Percentiles rank a stretch among this genome's conserved stretches.
Conservation (phyloP, 2,113 vertebrate genomes). For the Megaleporinus macrocephalus region DNA sequence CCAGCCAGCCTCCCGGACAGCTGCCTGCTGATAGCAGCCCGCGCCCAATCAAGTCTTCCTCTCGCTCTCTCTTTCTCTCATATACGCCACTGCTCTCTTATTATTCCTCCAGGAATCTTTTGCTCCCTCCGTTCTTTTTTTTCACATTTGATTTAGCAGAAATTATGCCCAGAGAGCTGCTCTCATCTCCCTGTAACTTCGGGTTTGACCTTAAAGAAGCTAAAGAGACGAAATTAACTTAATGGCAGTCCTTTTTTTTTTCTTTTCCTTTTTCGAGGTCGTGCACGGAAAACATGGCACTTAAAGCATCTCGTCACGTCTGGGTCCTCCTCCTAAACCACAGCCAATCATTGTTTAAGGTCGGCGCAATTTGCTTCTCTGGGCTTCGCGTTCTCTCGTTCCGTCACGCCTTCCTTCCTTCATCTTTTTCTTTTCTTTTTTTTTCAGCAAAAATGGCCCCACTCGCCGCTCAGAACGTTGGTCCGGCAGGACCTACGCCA, state of each 20-base stretch:
- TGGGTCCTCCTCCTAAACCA: not conserved
- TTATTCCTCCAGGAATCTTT: slow-evolving; percentile 41
- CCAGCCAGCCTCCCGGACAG: slow-evolving; percentile 45
- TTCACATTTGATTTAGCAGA: slow-evolving; percentile 50
- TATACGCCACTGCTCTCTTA: slow-evolving; percentile 34
- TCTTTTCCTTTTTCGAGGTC: not conserved
- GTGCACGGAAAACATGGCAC: not conserved
- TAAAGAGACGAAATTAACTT: slow-evolving; percentile 25
- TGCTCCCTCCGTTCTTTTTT: slow-evolving; percentile 4
- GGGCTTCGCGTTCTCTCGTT: not conserved
- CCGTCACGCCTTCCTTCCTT: not conserved
- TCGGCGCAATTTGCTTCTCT: slow-evolving; percentile 1
- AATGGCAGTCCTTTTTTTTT: slow-evolving; percentile 8
- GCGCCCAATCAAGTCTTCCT: slow-evolving; percentile 25
- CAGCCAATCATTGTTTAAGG: slow-evolving; percentile 18
- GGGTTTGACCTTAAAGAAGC: slow-evolving; percentile 41
- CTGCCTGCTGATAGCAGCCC: slow-evolving; percentile 54
- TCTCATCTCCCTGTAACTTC: slow-evolving; percentile 16
- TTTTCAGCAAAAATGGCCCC: not conserved
- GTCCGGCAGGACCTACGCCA: not conserved
- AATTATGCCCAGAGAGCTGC: not conserved
- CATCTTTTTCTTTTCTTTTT: not conserved
- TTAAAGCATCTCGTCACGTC: not conserved
- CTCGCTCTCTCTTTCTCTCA: slow-evolving; percentile 19
- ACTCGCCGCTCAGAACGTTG: not conserved